Base-by-base conservation (phyloP, 2,888 invertebrate genomes). In the Phortica okadai region DNA sequence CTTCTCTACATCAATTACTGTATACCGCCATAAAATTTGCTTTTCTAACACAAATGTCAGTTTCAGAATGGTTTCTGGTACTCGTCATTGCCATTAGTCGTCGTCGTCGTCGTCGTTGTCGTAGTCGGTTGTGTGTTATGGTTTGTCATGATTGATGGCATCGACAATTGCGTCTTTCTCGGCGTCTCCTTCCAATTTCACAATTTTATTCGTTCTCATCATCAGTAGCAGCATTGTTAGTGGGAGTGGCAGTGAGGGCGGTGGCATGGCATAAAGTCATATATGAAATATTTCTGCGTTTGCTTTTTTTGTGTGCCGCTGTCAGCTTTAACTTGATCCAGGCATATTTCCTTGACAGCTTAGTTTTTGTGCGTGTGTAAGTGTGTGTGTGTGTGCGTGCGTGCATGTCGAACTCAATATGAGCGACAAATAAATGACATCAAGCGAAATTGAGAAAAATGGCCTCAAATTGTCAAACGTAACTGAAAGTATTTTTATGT, bases 1-100 rank as follows among this genome's bases (percentile, higher is more conserved):
- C 25, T 62, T 62, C 25, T 25, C 10, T 21, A 72, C 70, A 72
- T 72, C 70, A 72, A 72, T 72, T 72, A 56, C 56, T 56, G 70
- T 44, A 72, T 33, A 16, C 54, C 54, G 70, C 54, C 54, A 56
- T 72, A 56, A 56, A 72, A 72, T 72, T 72, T 54, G 16, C 21
- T 59, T 66, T 69, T 50, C 69, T 69, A 54, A 44, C 54, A 54
- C 70, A 72, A 72, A 72, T 72, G 70, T 72, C 70, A 72, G 14
- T 69, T n/a, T 25, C 62, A 62, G 62, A 62, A 62, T 21, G 14
- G 16, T 21, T 16, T 21, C 62, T 62, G 16, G 62, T 62, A 14
- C 62, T 62, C 62, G 25, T 62, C 62, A 25, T 50, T 50, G 50
- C 62, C 16, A 25, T 62, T 62, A 33, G 33, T 33, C 33, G 33